Percentiles rank a stretch among this genome's conserved stretches.
Conservation (phyloP, 2,888 invertebrate genomes). For the Protophormia terraenovae region DNA sequence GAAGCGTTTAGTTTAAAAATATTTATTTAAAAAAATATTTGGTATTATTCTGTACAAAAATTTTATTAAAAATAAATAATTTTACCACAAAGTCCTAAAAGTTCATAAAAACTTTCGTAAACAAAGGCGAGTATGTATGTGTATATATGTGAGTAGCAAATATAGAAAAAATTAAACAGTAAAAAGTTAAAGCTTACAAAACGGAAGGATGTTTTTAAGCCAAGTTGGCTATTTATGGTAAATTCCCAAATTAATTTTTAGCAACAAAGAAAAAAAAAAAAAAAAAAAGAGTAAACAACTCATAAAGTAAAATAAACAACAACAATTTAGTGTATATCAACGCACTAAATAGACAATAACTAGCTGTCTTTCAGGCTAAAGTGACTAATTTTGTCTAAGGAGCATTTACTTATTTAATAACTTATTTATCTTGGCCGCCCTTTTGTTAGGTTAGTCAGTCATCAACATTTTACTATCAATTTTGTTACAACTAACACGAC, state of each 20-base stretch:
- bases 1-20: too few relatives aligned
- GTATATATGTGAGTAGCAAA: neutral
- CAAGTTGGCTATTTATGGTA: neutral
- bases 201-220: conserved; percentile 38
- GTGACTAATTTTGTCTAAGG: neutral
- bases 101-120: conserved; percentile 17
- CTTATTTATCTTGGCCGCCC: neutral
- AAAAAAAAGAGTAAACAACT: neutral
- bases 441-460: too few relatives aligned
- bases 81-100: conserved; percentile 37
- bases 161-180: neutral
- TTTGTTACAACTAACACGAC: neutral
- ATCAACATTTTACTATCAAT: neutral
- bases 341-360: neutral
- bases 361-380: neutral
- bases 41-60: too few relatives aligned
- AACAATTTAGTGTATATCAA: neutral
- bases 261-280: neutral
- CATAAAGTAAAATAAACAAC: neutral
- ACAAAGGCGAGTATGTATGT: neutral
- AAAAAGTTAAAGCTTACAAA: conserved; percentile 22
- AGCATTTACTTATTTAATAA: neutral
- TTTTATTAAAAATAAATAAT: conserved; percentile 26
- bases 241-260: conserved; percentile 6
- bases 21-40: too few relatives aligned